Conservation (phyloP, 2,113 vertebrate genomes). For the Ardeotis arabs region DNA sequence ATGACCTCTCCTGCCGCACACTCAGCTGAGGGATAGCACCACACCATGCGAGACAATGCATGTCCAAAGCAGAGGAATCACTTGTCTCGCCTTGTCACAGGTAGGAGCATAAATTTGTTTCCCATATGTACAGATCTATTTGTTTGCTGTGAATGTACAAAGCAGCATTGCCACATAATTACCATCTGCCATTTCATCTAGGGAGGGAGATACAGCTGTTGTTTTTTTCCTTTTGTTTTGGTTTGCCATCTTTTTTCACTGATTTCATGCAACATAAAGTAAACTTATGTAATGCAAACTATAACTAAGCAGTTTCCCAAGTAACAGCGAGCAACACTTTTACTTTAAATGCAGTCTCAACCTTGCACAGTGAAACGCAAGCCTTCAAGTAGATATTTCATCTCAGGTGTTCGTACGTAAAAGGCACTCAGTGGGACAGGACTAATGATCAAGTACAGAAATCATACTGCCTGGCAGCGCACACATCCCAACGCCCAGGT, state of each 20-base stretch:
- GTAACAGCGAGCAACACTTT: neutral
- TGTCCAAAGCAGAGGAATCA: neutral
- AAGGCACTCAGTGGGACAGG: neutral
- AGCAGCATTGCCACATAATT: neutral
- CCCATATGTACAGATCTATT: neutral
- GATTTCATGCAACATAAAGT: neutral
- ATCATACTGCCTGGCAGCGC: fast-evolving
- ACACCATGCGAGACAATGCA: neutral
- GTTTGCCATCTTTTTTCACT: neutral
- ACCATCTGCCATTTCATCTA: neutral
- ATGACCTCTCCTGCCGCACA: neutral
- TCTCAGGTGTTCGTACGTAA: fast-evolving
- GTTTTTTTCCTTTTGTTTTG: neutral
- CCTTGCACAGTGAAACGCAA: neutral
- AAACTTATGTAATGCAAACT: neutral
- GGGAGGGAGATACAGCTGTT: neutral
- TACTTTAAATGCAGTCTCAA: neutral
- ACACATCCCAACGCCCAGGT: fast-evolving
- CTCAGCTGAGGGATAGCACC: neutral
- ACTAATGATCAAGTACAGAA: neutral
- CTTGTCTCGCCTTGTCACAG: neutral
- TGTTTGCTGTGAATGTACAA: neutral
- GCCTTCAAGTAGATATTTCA: neutral
- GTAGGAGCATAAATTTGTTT: neutral
- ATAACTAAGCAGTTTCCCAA: neutral